Conservation (phyloP, 2,113 vertebrate genomes). For the Colaptes auratus region DNA sequence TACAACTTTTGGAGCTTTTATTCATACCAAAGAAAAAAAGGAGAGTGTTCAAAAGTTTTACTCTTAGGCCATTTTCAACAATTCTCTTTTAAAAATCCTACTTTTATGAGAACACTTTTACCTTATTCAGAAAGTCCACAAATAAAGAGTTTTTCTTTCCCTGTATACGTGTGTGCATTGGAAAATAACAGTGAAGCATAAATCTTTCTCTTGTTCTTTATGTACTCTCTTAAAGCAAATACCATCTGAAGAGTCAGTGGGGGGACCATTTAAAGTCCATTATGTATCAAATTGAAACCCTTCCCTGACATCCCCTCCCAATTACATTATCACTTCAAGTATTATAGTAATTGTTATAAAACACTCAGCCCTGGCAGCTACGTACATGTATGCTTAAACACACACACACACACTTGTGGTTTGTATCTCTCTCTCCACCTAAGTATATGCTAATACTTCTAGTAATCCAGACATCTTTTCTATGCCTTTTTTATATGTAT, state of each 20-base stretch:
- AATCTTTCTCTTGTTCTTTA: not conserved
- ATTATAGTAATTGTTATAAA: not conserved
- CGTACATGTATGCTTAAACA: not conserved
- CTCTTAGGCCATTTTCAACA: constrained; percentile 57
- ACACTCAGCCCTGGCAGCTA: not conserved
- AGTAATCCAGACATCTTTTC: not conserved
- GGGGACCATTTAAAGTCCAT: not conserved
- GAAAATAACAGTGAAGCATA: not conserved
- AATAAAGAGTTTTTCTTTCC: constrained; percentile 13
- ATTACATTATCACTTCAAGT: not conserved
- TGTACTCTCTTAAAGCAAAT: not conserved
- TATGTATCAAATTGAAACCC: not conserved
- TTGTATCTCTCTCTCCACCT: not conserved
- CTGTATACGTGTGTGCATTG: not conserved
- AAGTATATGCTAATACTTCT: not conserved
- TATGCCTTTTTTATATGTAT: too few relatives aligned
- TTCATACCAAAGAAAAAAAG: constrained; percentile 21
- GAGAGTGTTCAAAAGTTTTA: constrained; percentile 60
- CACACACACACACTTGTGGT: not conserved
- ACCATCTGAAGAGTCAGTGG: not conserved
- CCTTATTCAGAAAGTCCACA: constrained; percentile 47
- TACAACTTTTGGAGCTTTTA: constrained; percentile 46
- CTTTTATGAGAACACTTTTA: constrained; percentile 19
- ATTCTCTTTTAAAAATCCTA: constrained; percentile 33
- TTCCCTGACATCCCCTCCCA: not conserved